phyloP scores from a whole-genome alignment of 2,888 invertebrate species.

The Chalcis sispes region DNA sequence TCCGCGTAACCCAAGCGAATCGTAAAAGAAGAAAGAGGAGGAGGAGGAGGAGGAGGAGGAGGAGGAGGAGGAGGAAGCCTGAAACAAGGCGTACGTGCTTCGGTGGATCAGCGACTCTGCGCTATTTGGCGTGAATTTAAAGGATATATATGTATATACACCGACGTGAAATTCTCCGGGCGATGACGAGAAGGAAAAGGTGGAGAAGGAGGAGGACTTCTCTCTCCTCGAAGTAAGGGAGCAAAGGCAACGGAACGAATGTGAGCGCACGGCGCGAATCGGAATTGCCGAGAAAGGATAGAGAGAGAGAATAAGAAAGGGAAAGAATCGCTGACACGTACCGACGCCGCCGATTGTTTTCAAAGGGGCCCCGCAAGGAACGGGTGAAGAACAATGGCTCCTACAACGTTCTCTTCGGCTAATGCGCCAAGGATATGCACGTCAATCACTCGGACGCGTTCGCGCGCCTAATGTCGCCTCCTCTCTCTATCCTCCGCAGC shows the following conservation, averaged over 20 bases:
- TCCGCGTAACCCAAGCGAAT: too few species aligned
- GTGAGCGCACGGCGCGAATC: neutral
- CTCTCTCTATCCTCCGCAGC: neutral
- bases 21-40: too few species aligned
- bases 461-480: slow-evolving; percentile 36
- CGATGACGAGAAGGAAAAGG: slow-evolving; percentile 1
- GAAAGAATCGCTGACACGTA: slow-evolving; percentile 42
- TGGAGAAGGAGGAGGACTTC: neutral
- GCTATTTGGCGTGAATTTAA: slow-evolving; percentile 44
- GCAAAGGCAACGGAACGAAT: slow-evolving; percentile 7
- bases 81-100: neutral
- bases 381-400: slow-evolving; percentile 23
- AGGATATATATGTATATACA: too few species aligned
- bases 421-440: slow-evolving; percentile 47
- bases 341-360: slow-evolving; percentile 40
- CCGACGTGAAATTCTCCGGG: neutral
- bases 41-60: neutral
- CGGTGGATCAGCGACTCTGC: neutral
- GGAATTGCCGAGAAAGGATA: slow-evolving; percentile 3
- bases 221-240: too few species aligned
- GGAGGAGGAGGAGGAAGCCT: neutral
- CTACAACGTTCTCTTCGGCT: slow-evolving; percentile 11
- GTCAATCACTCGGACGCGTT: slow-evolving; percentile 51
- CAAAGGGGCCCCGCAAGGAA: slow-evolving; percentile 3
- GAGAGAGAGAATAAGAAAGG: slow-evolving; percentile 11